A percentile compares a stretch with the other conserved stretches of the same genome.
These are phyloP conservation scores for Phrynocephalus versicolor DNA, from an alignment of 2,113 vertebrate species.

Conservation along the genomic window DNA sequence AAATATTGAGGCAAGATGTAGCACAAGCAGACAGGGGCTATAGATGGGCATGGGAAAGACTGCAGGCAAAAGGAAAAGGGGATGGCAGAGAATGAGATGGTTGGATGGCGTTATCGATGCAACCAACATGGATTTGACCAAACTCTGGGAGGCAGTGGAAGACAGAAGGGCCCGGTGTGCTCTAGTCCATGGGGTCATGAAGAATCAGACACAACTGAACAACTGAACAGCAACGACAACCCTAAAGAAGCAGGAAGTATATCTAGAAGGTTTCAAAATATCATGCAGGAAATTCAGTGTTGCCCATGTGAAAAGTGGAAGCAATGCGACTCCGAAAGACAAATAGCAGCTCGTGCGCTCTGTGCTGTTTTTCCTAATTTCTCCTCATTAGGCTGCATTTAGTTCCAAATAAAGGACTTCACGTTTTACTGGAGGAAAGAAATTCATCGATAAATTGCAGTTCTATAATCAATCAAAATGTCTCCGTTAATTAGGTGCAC, in stretches of 20 bases:
- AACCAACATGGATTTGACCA: no score
- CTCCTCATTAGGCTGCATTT: background rate
- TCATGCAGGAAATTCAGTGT: conserved; percentile 48
- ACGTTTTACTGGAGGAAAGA: conserved; percentile 12
- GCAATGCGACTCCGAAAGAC: background rate
- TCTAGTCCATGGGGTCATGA: no score
- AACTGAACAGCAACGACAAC: no score
- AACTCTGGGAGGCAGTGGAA: no score
- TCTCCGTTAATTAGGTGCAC: background rate
- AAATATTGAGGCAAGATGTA: no score
- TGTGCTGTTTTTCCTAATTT: background rate
- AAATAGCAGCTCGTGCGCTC: background rate
- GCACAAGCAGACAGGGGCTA: no score
- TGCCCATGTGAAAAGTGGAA: conserved; percentile 19
- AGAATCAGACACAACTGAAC: no score
- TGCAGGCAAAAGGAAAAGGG: no score
- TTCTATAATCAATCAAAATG: conserved; percentile 2
- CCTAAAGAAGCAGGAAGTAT: conserved; percentile 27
- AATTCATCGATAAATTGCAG: background rate
- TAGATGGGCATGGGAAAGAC: no score
- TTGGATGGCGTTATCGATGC: no score
- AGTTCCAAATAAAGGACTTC: background rate
- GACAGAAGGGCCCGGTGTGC: no score
- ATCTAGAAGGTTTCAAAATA: conserved; percentile 40
- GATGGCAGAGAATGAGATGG: no score